These are phyloP conservation scores for Nesoenas mayeri DNA, from an alignment of 2,113 vertebrate species.

Conservation along the genomic window DNA sequence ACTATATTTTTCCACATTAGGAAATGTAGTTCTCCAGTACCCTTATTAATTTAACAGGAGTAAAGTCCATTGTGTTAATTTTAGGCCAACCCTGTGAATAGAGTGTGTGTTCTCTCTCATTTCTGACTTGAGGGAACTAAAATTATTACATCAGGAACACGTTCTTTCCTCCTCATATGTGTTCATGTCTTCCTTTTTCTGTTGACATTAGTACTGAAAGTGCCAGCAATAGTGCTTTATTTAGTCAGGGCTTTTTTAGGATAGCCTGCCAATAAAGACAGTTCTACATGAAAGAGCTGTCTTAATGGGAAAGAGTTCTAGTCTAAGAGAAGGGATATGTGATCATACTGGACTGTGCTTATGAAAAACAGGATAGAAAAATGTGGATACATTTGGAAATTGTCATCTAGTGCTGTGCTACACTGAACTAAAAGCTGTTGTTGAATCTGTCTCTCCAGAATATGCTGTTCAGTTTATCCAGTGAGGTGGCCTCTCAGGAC, in stretches of 20 bases:
- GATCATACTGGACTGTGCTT: background rate
- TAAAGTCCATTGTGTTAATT: background rate
- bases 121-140: background rate
- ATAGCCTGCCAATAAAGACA: background rate
- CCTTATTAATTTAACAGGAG: background rate
- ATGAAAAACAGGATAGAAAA: background rate
- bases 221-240: background rate
- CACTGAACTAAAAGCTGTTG: background rate
- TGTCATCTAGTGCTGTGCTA: background rate
- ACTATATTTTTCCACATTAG: background rate
- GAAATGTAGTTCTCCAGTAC: background rate
- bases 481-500: no score
- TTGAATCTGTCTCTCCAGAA: background rate
- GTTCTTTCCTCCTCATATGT: accelerated
- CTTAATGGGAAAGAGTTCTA: background rate
- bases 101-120: background rate
- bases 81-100: background rate
- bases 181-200: background rate
- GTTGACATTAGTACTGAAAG: background rate
- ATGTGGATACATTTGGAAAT: background rate
- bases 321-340: background rate
- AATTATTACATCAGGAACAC: background rate
- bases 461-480: accelerated
- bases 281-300: background rate
- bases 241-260: background rate